These are phyloP conservation scores for Chondrilla cf. caribensis DNA, from an alignment of 37 sponge, comb jelly and placozoan genomes.

Conservation along the genomic window DNA sequence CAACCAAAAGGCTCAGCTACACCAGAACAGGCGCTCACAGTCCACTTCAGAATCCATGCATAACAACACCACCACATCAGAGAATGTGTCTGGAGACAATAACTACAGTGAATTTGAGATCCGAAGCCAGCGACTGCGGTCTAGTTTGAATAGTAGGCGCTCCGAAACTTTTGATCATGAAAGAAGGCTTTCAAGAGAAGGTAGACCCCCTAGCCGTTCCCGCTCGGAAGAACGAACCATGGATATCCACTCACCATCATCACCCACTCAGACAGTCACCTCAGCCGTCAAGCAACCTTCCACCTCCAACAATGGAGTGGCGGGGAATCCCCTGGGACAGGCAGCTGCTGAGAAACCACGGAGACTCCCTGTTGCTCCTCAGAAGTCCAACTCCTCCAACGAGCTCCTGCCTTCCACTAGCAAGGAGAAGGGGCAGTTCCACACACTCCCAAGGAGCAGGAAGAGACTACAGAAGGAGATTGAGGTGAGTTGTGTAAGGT, in stretches of 20 bases:
- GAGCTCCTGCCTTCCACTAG: neutral
- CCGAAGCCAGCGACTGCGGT: neutral
- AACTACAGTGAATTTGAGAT: neutral
- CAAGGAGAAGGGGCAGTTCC: neutral
- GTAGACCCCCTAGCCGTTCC: neutral
- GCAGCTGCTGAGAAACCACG: neutral
- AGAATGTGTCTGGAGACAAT: too few species aligned
- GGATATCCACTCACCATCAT: conserved; percentile 2
- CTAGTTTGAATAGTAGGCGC: neutral
- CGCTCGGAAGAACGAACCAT: neutral
- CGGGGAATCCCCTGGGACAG: neutral
- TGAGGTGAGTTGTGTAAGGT: neutral
- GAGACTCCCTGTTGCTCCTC: neutral
- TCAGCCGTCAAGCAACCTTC: neutral
- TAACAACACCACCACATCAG: neutral
- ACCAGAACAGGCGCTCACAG: conserved; percentile 1
- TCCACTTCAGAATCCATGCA: neutral
- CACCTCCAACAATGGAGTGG: neutral
- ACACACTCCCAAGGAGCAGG: conserved; percentile 8
- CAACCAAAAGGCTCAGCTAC: neutral
- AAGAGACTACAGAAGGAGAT: neutral
- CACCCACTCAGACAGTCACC: neutral
- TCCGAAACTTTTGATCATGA: conserved; percentile 18
- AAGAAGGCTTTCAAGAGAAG: neutral
- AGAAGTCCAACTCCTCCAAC: conserved; percentile 17